Base-by-base conservation (phyloP, 2,888 invertebrate genomes). In the Bibio marci region DNA sequence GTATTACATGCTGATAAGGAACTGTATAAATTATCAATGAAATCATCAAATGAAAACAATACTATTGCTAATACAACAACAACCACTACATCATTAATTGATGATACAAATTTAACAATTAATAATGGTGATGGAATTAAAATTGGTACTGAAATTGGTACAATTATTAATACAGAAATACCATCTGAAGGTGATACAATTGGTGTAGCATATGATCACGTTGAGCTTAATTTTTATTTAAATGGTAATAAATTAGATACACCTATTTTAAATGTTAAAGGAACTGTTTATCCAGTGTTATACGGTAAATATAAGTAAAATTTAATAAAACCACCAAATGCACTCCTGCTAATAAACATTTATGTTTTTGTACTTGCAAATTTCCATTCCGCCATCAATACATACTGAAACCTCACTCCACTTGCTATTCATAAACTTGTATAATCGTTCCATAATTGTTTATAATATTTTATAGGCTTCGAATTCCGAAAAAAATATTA, bases 201-300 rank as follows among this genome's bases (percentile, higher is more conserved):
- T 51, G 95, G 97, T 18, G 69, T 98, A 27, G 80, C 90, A 1
- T 98, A 86, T 58, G 95, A 98, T 58, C 97, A 98, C 58, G 80
- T 94, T 42, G 90, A 97, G 54, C 64, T 98, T 42, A 91, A 88
- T 58, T 92, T 97, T 66, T 94, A 76, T 60, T 65, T 92, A 30
- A 97, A 97, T 64, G 95, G 95, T 3, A 80, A 79, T 54, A 76
- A 79, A 51, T 67, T 90, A 53, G 85, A 90, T 50, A 74, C 78
- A 49, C 81, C 90, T 15, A 71, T 94, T 33, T 74, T 81, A 45
- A 90, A 86, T 62, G 78, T 94, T 45, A 85, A 81, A 55, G 94
- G 88, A 45, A 80, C 86, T 2, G 80, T 90, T 2, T 94, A 79
- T 64, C 95, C 95, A 22, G 82, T 85, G 19, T 71, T 95, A 42